phyloP scores from a whole-genome alignment of 2,888 invertebrate species.

The Papilio gigon region DNA sequence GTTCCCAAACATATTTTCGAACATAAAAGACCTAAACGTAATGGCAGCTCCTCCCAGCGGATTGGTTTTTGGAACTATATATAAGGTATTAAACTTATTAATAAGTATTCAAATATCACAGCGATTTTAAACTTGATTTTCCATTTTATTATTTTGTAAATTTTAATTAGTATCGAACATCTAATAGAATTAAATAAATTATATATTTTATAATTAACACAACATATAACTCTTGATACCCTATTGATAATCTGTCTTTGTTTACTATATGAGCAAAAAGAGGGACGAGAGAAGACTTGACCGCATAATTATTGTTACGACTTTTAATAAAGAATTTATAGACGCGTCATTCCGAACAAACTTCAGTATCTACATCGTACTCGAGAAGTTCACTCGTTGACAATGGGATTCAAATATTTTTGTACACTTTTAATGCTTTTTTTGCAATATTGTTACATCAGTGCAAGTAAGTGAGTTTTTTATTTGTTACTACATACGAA shows the following conservation, averaged over 20 bases:
- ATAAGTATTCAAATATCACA: too few relatives aligned
- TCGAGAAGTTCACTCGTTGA: background rate
- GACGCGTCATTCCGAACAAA: background rate
- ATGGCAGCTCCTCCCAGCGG: too few relatives aligned
- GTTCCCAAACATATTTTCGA: too few relatives aligned
- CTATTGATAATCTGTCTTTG: slow-evolving; percentile 6
- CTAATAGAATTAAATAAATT: background rate
- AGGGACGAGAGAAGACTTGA: background rate
- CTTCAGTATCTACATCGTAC: slow-evolving; percentile 19
- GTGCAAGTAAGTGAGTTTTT: slow-evolving; percentile 30
- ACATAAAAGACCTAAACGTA: too few relatives aligned
- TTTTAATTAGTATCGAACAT: too few relatives aligned
- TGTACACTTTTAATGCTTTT: slow-evolving; percentile 20
- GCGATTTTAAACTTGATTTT: too few relatives aligned
- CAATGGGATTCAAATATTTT: slow-evolving; percentile 12
- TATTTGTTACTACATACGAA: too few relatives aligned
- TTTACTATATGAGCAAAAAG: slow-evolving; percentile 1
- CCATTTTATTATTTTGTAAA: too few relatives aligned
- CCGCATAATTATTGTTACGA: slow-evolving; percentile 1
- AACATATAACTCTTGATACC: background rate
- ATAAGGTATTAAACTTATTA: too few relatives aligned
- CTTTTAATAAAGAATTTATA: slow-evolving; percentile 26
- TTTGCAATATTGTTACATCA: slow-evolving; percentile 18
- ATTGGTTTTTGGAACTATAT: too few relatives aligned
- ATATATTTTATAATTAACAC: background rate